Evolutionary conservation across 2,113 vertebrate species (phyloP).

Genomic region (Mionectes macconnelli): DNA sequence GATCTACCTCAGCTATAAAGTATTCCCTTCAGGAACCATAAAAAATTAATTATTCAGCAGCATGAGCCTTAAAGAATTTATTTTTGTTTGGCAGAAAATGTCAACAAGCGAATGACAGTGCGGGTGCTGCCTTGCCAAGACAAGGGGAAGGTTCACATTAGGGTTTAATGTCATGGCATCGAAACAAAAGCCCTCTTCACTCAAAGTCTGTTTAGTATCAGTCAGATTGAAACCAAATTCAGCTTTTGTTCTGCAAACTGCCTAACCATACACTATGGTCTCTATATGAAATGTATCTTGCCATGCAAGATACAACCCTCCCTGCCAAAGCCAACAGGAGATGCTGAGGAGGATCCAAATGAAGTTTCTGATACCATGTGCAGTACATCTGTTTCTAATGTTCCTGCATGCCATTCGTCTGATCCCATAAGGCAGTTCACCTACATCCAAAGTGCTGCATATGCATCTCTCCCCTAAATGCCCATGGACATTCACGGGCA

Average conservation of each 20-base stretch:
- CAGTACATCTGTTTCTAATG: not conserved
- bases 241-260: slow-evolving; percentile 12
- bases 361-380: not conserved
- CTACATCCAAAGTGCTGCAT: not conserved
- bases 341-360: not conserved
- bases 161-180: not conserved
- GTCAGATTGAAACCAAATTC: slow-evolving; percentile 13
- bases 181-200: slow-evolving; percentile 11
- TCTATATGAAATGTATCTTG: not conserved
- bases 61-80: slow-evolving; percentile 15
- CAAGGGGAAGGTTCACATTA: not conserved
- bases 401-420: not conserved
- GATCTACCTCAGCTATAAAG: slow-evolving; percentile 5
- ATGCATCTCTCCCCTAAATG: not conserved
- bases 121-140: not conserved
- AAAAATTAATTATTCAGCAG: slow-evolving; percentile 47
- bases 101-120: slow-evolving; percentile 14
- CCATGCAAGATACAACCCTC: not conserved
- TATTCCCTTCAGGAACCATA: slow-evolving; percentile 19
- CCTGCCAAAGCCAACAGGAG: slow-evolving; percentile 31
- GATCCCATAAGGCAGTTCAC: not conserved
- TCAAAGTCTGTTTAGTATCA: slow-evolving; percentile 12
- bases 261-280: not conserved
- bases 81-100: slow-evolving; percentile 28
- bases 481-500: accelerated